phyloP scores from a whole-genome alignment of 2,113 vertebrate species.

The Pseudopipra pipra region DNA sequence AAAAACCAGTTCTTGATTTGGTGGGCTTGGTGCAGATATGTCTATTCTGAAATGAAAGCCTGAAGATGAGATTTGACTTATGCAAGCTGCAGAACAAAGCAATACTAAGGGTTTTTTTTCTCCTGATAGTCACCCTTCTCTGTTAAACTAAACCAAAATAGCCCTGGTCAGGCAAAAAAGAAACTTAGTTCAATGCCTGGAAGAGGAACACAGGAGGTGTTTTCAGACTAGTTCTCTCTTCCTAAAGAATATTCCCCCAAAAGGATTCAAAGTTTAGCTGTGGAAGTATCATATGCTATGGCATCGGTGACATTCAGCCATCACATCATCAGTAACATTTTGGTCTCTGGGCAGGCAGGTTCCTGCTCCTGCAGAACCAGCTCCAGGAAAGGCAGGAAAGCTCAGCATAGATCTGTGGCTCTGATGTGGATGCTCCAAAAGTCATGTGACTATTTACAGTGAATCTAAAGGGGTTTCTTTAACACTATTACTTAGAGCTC shows the following conservation, averaged over 20 bases:
- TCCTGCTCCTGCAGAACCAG: not conserved
- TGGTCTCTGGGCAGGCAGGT: not conserved
- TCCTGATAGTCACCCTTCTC: not conserved
- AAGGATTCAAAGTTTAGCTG: not conserved
- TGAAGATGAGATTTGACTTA: not conserved
- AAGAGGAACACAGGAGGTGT: not conserved
- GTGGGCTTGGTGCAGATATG: not conserved
- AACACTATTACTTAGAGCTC: not conserved
- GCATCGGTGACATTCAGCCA: not conserved
- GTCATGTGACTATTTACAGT: not conserved
- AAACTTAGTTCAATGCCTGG: not conserved
- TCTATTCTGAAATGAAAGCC: not conserved
- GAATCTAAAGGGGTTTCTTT: not conserved
- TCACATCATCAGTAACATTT: not conserved
- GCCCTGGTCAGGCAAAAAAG: fast-evolving
- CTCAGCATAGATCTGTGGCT: fast-evolving
- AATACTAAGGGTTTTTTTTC: not conserved
- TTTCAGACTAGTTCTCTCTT: not conserved
- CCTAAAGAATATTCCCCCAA: not conserved
- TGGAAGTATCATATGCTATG: no score
- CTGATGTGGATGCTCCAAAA: fast-evolving
- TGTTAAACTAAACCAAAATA: not conserved
- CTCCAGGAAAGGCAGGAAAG: not conserved
- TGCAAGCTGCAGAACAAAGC: not conserved
- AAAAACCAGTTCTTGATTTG: not conserved